Conservation (phyloP, 2,797 vertebrate species). For the Mus spretus region DNA sequence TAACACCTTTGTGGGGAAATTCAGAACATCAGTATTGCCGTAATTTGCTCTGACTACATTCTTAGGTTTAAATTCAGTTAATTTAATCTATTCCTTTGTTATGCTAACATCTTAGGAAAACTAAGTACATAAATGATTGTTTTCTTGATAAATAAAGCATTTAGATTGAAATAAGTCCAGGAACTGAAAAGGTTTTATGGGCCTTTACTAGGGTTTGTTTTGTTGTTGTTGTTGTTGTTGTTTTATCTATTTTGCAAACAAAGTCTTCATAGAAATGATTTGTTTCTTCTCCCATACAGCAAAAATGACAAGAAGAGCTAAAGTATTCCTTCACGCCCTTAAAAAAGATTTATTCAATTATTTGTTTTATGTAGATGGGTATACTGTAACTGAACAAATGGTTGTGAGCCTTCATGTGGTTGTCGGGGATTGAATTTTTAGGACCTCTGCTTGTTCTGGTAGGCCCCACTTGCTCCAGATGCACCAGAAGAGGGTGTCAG, state of each 20-base stretch:
- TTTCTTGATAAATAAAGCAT: conserved; percentile 39
- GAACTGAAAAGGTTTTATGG: background rate
- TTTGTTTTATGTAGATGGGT: too few relatives aligned
- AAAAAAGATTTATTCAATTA: too few relatives aligned
- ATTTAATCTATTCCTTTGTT: conserved; percentile 44
- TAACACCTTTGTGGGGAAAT: background rate
- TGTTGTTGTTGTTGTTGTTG: too few relatives aligned
- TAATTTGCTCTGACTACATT: conserved; percentile 49
- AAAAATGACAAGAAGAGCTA: background rate
- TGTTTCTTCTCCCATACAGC: background rate
- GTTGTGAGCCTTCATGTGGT: too few relatives aligned
- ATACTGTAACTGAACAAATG: too few relatives aligned
- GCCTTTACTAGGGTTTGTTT: background rate
- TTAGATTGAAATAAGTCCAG: background rate
- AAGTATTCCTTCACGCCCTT: background rate
- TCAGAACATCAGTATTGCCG: background rate
- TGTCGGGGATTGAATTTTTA: too few relatives aligned
- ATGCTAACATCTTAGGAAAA: background rate
- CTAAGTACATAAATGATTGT: background rate
- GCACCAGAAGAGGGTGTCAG: too few relatives aligned
- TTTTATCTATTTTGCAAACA: conserved; percentile 21
- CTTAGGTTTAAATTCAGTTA: background rate
- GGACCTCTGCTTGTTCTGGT: too few relatives aligned
- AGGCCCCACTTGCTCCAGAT: too few relatives aligned
- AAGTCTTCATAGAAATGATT: background rate